These are phyloP conservation scores for Andrena flavipes DNA, from an alignment of 2,888 invertebrate genomes.

Conservation along the genomic window DNA sequence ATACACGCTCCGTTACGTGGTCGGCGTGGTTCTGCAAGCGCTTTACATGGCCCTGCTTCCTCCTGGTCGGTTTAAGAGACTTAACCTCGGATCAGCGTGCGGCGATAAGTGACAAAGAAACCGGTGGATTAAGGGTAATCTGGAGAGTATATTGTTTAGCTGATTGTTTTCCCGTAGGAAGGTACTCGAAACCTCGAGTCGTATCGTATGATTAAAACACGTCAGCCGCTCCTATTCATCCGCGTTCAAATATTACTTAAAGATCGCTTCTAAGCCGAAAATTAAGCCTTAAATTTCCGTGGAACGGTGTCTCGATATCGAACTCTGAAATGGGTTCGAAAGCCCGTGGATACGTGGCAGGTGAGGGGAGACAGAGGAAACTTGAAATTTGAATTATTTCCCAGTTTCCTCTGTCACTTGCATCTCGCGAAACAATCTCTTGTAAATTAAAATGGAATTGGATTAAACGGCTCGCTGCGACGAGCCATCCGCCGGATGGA, in stretches of 20 bases:
- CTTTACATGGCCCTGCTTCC: slow-evolving; percentile 48
- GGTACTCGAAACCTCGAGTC: neutral
- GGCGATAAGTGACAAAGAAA: slow-evolving; percentile 45
- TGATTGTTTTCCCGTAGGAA: slow-evolving; percentile 28
- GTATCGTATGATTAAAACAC: slow-evolving; percentile 24
- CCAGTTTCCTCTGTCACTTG: slow-evolving; percentile 55
- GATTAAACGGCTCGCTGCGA: slow-evolving; percentile 51
- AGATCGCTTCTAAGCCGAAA: neutral
- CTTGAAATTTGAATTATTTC: slow-evolving; percentile 55
- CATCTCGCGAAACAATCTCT: slow-evolving; percentile 54
- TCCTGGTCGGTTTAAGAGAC: slow-evolving; percentile 49
- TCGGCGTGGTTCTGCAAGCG: slow-evolving; percentile 35
- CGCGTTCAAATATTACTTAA: neutral
- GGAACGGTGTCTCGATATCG: neutral
- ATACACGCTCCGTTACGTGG: slow-evolving; percentile 43
- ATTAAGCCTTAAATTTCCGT: neutral
- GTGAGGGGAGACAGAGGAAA: neutral
- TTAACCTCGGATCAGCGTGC: slow-evolving; percentile 40
- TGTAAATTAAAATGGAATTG: slow-evolving; percentile 63
- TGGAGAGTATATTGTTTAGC: slow-evolving; percentile 38
- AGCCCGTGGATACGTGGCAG: neutral
- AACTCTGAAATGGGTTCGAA: neutral
- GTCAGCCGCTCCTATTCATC: neutral
- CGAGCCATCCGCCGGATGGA: slow-evolving; percentile 30
- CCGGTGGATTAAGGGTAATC: slow-evolving; percentile 43